phyloP scores from a whole-genome alignment of 2,113 vertebrate species.

The Oreocharis arfaki region DNA sequence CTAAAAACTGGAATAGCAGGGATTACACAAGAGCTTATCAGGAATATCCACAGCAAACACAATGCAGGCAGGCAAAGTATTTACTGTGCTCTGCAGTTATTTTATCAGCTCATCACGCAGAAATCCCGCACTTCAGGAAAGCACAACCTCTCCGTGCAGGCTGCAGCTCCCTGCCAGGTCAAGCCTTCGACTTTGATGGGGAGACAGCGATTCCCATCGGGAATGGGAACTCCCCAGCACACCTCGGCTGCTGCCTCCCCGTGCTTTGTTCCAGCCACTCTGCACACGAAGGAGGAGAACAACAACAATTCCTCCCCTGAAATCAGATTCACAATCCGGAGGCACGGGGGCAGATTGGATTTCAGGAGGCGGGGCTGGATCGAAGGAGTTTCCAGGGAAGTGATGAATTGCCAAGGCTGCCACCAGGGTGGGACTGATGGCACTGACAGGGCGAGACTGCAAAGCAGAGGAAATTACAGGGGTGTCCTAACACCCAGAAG shows the following conservation, averaged over 20 bases:
- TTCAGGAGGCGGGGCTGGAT: neutral
- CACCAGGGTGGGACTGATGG: neutral
- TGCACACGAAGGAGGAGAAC: neutral
- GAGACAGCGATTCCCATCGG: neutral
- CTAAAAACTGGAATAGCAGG: neutral
- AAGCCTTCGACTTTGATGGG: neutral
- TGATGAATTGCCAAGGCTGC: neutral
- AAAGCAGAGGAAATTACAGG: neutral
- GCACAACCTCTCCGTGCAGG: neutral
- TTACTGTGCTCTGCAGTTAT: neutral
- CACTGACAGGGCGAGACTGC: neutral
- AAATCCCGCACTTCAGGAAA: neutral
- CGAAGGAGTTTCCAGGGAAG: neutral
- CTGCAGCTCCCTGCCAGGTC: neutral
- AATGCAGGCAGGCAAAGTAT: neutral
- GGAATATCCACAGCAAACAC: neutral
- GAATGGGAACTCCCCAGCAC: neutral
- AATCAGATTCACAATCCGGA: neutral
- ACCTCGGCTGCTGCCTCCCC: accelerated
- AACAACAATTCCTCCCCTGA: neutral
- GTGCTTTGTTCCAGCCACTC: neutral
- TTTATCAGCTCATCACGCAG: neutral
- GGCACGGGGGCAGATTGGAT: neutral
- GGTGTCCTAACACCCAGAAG: neutral
- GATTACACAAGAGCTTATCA: neutral